phyloP scores from a whole-genome alignment of 2,113 vertebrate genomes.

The Pelecanoides urinatrix region DNA sequence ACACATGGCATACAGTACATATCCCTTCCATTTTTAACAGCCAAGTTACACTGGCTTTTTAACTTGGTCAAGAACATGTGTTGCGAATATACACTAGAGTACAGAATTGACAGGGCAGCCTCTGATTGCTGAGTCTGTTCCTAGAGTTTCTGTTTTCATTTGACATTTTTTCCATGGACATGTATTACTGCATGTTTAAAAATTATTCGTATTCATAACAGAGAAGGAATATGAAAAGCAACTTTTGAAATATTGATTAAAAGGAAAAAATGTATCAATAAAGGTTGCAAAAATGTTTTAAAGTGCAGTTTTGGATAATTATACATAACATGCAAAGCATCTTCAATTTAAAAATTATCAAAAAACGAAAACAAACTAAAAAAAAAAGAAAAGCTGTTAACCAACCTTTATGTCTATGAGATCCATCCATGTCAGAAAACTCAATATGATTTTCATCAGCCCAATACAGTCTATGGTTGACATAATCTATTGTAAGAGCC shows the following conservation, averaged over 20 bases:
- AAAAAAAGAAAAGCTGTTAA: not conserved
- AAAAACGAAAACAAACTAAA: not conserved
- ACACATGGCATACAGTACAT: not conserved
- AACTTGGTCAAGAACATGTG: not conserved
- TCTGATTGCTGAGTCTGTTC: not conserved
- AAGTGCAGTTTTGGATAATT: not conserved
- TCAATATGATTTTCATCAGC: slow-evolving; percentile 96
- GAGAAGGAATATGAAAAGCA: not conserved
- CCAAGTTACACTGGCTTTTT: not conserved
- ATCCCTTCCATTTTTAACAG: not conserved
- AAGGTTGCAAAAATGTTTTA: not conserved
- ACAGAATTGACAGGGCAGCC: not conserved
- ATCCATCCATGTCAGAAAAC: slow-evolving; percentile 94
- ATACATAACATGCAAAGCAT: not conserved
- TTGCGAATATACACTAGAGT: not conserved
- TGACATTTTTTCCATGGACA: not conserved
- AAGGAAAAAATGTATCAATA: not conserved
- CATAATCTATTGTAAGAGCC: slow-evolving; percentile 95
- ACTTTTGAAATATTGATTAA: not conserved
- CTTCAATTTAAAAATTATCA: not conserved
- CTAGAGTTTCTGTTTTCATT: not conserved
- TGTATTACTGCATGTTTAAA: not conserved
- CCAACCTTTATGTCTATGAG: slow-evolving; percentile 89
- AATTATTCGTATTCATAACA: not conserved
- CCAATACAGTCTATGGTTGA: slow-evolving; percentile 95